A percentile compares a stretch with the other conserved stretches of the same genome.
phyloP scores from a whole-genome alignment of 2,113 vertebrate species.

The Callionymus lyra region DNA sequence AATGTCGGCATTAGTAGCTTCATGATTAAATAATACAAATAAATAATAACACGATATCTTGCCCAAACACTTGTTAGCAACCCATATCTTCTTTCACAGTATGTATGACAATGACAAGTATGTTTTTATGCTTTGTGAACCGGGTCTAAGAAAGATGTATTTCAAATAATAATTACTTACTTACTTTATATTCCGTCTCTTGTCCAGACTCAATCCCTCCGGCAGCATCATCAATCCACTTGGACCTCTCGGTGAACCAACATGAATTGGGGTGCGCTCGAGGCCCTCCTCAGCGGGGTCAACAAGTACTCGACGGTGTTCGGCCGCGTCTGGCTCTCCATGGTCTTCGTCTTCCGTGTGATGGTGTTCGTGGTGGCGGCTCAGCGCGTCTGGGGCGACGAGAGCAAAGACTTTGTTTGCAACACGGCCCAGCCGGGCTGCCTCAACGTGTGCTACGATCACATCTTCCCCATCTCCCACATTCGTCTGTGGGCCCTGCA shows the following conservation, averaged over 20 bases:
- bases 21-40: too few species aligned
- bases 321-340: constrained; percentile 84
- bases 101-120: too few species aligned
- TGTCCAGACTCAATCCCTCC: too few species aligned
- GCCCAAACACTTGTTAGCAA: too few species aligned
- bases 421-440: constrained; percentile 88
- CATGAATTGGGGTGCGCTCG: constrained; percentile 84
- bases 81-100: too few species aligned
- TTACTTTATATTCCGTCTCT: neutral
- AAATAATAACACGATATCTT: too few species aligned
- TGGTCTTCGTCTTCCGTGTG: constrained; percentile 85
- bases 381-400: constrained; percentile 82
- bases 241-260: constrained; percentile 2
- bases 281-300: constrained; percentile 76
- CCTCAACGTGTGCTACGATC: constrained; percentile 80
- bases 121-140: too few species aligned
- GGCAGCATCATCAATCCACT: neutral
- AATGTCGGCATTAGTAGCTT: too few species aligned
- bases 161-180: too few species aligned
- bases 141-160: too few species aligned
- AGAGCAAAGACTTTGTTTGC: constrained; percentile 84
- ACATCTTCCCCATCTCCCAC: constrained; percentile 87
- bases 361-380: constrained; percentile 87
- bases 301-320: constrained; percentile 89
- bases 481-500: constrained; percentile 91